Conservation (phyloP, 64 coral and sea anemone genomes). For the Orbicella faveolata region DNA sequence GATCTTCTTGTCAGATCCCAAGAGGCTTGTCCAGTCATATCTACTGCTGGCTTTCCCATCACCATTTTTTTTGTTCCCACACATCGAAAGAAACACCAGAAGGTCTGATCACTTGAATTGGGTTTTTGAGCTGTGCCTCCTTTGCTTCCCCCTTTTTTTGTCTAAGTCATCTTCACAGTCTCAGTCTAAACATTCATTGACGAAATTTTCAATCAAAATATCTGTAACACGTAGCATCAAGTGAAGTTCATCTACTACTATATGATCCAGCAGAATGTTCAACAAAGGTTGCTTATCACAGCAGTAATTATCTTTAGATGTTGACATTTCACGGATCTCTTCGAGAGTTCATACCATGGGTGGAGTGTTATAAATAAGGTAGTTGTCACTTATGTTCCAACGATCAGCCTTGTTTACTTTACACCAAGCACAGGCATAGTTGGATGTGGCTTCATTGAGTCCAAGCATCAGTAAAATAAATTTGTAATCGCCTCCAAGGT, state of each 20-base stretch:
- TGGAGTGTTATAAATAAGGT: background rate
- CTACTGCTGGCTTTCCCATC: constrained; percentile 8
- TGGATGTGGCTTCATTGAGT: constrained; percentile 20
- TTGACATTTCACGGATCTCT: background rate
- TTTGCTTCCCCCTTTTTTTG: background rate
- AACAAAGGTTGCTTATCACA: too few species aligned
- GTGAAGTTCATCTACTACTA: too few species aligned
- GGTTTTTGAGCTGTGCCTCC: constrained; percentile 1
- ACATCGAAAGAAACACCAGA: constrained; percentile 41
- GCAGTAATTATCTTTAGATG: constrained; percentile 34
- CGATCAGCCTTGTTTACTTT: constrained; percentile 21
- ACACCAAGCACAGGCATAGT: constrained; percentile 61
- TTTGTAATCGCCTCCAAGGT: constrained; percentile 37
- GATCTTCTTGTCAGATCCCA: constrained; percentile 18
- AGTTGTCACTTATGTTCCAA: constrained; percentile 6
- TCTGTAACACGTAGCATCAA: background rate
- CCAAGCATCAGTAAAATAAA: constrained; percentile 34
- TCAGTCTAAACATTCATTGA: background rate
- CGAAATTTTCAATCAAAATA: constrained; percentile 15
- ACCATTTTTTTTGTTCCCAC: constrained; percentile 5
- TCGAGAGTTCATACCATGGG: background rate
- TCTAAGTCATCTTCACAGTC: constrained; percentile 20
- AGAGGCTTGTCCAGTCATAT: constrained; percentile 33
- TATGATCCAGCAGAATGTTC: too few species aligned
- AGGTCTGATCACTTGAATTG: background rate